Base-by-base conservation (phyloP, 2,113 vertebrate genomes). In the Anoplopoma fimbria region DNA sequence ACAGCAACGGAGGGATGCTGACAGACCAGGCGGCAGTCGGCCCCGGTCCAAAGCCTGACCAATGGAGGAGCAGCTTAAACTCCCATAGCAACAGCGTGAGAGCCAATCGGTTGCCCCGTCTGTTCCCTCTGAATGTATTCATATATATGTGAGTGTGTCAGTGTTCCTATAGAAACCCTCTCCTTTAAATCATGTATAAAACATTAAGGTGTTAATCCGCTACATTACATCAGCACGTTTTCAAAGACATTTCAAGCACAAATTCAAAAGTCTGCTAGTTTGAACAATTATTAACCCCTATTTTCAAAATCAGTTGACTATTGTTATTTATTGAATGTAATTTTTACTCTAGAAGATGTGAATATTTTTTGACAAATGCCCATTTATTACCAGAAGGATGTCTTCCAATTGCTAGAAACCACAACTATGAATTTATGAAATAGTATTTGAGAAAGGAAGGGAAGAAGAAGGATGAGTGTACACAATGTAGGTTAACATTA, bases 71-170 rank as follows among this genome's bases (percentile, higher is more conserved):
- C 76, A 69, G 76, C 69, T 85, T 88, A 72, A 80, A 82, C 80
- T 82, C 60, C 93, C 95, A 92, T 95, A 93, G 95, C 93, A 95
- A 95, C 95, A 95, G 90, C 9, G 17, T 6, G 69, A 23, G 65
- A 92, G 88, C 95, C 94, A 95, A 95, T 95, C 89, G 57, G 62
- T n/a, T 78, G 21, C 57, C 42, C 31, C 12, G 25, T 80, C 36
- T 76, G 74, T 55, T 79, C 23, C 31, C 72, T 75, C 14, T 69
- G 45, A 73, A 42, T 79, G 65, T 73, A 62, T 21, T 58, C 2
- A 2, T 58, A 6, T 60, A 14, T 31, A 6, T 57, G 4, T 27
- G 4, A 29, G 31, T 60, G 58, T 34, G 31, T 61, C 15, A 33
- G 29, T 33, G 58, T 61, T 64, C 8, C 55, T 55, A 38, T 63